A percentile compares a stretch with the other conserved stretches of the same genome.
These are phyloP conservation scores for Chlorodrepanis virens DNA, from an alignment of 2,113 vertebrate genomes.

Conservation along the genomic window DNA sequence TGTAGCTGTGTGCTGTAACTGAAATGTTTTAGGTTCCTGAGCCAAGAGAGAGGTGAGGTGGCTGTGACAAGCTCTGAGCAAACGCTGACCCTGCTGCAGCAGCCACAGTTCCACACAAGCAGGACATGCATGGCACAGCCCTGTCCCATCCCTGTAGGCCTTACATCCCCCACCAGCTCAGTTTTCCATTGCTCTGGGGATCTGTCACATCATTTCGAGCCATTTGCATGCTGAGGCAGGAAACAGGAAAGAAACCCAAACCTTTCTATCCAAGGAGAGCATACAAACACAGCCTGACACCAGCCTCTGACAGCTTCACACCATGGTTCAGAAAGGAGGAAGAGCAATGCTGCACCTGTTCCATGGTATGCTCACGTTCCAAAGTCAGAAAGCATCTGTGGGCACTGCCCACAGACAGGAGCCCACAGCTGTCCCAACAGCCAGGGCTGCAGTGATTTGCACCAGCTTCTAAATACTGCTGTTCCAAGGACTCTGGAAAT, in stretches of 20 bases:
- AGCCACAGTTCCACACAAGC: accelerated
- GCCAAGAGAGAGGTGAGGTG: accelerated
- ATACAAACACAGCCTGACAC: not conserved
- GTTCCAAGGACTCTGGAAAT: not conserved
- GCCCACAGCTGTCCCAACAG: not conserved
- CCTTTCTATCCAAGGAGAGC: not conserved
- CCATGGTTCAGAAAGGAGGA: not conserved
- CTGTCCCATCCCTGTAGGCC: not conserved
- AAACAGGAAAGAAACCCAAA: not conserved
- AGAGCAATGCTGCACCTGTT: not conserved
- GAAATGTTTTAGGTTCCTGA: not conserved
- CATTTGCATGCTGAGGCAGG: not conserved
- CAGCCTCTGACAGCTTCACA: not conserved
- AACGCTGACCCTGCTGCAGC: not conserved
- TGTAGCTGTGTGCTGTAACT: not conserved
- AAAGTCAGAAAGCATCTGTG: not conserved
- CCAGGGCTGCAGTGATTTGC: not conserved
- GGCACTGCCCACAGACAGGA: not conserved
- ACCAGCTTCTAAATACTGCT: not conserved
- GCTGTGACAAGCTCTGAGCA: not conserved
- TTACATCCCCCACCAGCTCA: not conserved
- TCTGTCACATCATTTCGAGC: not conserved
- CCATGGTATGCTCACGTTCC: not conserved
- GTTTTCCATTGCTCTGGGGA: not conserved
- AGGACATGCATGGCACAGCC: not conserved